A percentile compares a stretch with the other conserved stretches of the same genome.
phyloP scores from a whole-genome alignment of 2,888 invertebrate genomes.

The Monoplex corrugatus region DNA sequence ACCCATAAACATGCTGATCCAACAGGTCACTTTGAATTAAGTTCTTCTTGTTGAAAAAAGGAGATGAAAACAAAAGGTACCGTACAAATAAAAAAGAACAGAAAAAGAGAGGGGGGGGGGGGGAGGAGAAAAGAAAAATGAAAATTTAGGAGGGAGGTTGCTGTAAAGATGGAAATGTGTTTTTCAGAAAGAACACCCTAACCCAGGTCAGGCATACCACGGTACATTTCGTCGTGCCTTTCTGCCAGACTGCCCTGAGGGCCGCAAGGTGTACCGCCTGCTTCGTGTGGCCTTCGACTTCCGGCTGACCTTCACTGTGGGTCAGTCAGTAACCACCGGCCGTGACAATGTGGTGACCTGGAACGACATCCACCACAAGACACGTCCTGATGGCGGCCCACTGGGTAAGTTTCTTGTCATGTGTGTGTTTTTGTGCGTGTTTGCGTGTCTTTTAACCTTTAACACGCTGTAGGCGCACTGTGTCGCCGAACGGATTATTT shows the following conservation, averaged over 20 bases:
- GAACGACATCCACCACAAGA: slow-evolving; percentile 76
- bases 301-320: slow-evolving; percentile 71
- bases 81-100: no score
- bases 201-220: slow-evolving; percentile 69
- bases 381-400: slow-evolving; percentile 62
- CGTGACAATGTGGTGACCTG: slow-evolving; percentile 69
- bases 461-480: no score
- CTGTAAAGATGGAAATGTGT: no score
- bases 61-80: no score
- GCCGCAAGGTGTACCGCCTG: slow-evolving; percentile 65
- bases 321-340: slow-evolving; percentile 73
- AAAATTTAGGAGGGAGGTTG: neutral
- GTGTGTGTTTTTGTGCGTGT: neutral
- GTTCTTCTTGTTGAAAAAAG: no score
- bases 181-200: slow-evolving; percentile 69
- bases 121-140: no score
- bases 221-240: slow-evolving; percentile 72
- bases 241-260: slow-evolving; percentile 73
- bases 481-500: no score
- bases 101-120: no score
- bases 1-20: neutral
- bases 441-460: neutral
- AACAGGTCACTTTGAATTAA: no score
- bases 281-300: slow-evolving; percentile 71
- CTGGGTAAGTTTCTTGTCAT: slow-evolving; percentile 56